Percentiles rank a stretch among this genome's conserved stretches.
Conservation (phyloP, 2,797 vertebrate genomes). For the Percopsis omiscomaycus region DNA sequence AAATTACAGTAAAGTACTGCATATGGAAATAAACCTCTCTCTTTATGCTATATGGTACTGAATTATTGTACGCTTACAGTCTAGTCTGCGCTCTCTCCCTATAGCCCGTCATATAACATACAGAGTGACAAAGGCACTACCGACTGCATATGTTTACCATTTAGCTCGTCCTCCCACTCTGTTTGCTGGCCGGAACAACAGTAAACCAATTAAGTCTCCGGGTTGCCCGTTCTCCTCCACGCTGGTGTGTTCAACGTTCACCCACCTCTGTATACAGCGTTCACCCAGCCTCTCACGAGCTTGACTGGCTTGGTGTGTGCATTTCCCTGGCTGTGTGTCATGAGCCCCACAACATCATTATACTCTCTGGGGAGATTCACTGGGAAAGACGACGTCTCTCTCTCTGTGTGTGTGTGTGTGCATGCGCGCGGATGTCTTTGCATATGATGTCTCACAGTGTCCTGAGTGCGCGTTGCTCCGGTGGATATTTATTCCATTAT, state of each 20-base stretch:
- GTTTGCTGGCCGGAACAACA: slow-evolving; percentile 37
- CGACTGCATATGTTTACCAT: slow-evolving; percentile 30
- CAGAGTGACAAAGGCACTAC: slow-evolving; percentile 14
- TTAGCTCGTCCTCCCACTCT: slow-evolving; percentile 24
- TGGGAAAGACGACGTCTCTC: too few species aligned
- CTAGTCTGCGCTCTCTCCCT: neutral
- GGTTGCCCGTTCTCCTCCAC: slow-evolving; percentile 17
- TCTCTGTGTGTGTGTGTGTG: slow-evolving; percentile 9
- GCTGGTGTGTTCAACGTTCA: slow-evolving; percentile 6
- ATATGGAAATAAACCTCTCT: too few species aligned
- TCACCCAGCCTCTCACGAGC: slow-evolving; percentile 6
- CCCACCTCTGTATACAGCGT: too few species aligned
- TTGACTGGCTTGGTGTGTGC: neutral
- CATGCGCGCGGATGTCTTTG: slow-evolving; percentile 6
- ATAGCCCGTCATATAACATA: slow-evolving; percentile 1
- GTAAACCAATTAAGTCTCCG: slow-evolving; percentile 46
- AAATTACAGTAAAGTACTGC: too few species aligned
- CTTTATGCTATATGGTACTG: too few species aligned
- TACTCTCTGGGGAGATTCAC: too few species aligned
- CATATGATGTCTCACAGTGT: slow-evolving; percentile 24
- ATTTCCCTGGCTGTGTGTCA: too few species aligned
- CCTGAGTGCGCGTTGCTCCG: slow-evolving; percentile 52
- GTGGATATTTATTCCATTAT: slow-evolving; percentile 71
- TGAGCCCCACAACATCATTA: too few species aligned
- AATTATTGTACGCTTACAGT: neutral